phyloP scores from a whole-genome alignment of 1,140 invertebrate genomes.

The Schlechtendalia chinensis region DNA sequence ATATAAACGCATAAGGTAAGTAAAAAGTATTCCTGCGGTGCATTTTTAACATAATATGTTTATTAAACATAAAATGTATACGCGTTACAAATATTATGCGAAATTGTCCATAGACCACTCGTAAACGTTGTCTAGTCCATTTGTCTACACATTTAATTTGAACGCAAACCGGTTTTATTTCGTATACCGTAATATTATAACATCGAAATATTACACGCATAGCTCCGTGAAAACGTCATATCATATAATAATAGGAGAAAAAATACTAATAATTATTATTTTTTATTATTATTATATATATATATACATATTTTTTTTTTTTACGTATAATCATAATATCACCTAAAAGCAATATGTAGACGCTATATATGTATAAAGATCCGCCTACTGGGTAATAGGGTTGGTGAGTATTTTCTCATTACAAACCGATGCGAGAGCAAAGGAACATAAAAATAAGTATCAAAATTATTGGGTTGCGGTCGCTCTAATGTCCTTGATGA shows the following conservation, averaged over 20 bases:
- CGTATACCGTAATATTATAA: not conserved
- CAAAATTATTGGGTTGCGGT: constrained; percentile 48
- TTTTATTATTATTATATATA: not conserved
- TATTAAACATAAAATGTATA: too few species aligned
- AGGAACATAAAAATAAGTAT: constrained; percentile 25
- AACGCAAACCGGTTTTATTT: constrained; percentile 23
- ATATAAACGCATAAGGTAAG: too few species aligned
- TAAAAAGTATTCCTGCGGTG: not conserved
- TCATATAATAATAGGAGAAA: constrained; percentile 25
- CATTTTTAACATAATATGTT: not conserved
- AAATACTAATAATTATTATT: constrained; percentile 44
- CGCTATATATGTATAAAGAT: constrained; percentile 5
- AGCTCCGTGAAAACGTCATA: constrained; percentile 34
- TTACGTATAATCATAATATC: constrained; percentile 27
- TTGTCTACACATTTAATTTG: constrained; percentile 29
- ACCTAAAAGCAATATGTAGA: constrained; percentile 39
- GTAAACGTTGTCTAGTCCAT: constrained; percentile 21
- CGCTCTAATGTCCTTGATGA: constrained; percentile 44
- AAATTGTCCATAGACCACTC: constrained; percentile 1
- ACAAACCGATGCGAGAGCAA: constrained; percentile 43
- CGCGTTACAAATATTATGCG: not conserved
- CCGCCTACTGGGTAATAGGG: constrained; percentile 46
- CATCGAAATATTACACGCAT: constrained; percentile 14
- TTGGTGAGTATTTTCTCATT: constrained; percentile 42
- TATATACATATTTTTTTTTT: too few species aligned